Percentiles rank a stretch among this genome's conserved stretches.
These are phyloP conservation scores for Leptinotarsa undecemlineata DNA, from an alignment of 1,140 invertebrate species.

Conservation along the genomic window DNA sequence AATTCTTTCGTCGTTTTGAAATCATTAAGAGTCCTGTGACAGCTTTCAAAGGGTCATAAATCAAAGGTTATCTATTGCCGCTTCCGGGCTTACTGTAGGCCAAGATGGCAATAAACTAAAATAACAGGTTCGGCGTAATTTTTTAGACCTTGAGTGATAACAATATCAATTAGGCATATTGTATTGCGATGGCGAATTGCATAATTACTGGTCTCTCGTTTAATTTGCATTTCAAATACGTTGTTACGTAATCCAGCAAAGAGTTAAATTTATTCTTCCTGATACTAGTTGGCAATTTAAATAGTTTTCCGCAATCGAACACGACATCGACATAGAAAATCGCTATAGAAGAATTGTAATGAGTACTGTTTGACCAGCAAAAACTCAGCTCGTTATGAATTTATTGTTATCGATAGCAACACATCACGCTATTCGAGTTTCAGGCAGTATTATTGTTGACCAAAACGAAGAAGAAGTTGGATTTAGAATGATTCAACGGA, in stretches of 20 bases:
- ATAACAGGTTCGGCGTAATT: conserved; percentile 18
- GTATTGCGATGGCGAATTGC: conserved; percentile 12
- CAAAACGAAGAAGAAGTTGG: no score
- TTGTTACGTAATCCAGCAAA: conserved; percentile 12
- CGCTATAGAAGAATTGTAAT: no score
- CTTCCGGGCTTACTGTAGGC: not conserved
- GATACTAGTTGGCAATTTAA: conserved; percentile 1
- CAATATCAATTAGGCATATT: conserved; percentile 23
- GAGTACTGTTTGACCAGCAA: no score
- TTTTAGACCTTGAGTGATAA: conserved; percentile 27
- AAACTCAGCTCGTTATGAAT: no score
- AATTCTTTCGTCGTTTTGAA: not conserved
- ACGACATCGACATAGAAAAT: not conserved
- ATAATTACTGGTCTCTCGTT: conserved; percentile 21
- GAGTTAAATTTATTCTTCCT: conserved; percentile 16
- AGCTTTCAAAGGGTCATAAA: not conserved
- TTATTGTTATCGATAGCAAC: no score
- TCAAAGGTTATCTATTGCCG: not conserved
- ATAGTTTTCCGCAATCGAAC: not conserved
- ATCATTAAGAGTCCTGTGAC: not conserved
- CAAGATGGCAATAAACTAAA: conserved; percentile 16
- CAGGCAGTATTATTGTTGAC: no score
- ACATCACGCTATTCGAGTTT: no score
- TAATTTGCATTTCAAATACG: conserved; percentile 19
- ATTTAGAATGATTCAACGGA: no score